Evolutionary conservation across 2,797 vertebrate genomes (phyloP).

Genomic region (Crocodylus rhombifer): DNA sequence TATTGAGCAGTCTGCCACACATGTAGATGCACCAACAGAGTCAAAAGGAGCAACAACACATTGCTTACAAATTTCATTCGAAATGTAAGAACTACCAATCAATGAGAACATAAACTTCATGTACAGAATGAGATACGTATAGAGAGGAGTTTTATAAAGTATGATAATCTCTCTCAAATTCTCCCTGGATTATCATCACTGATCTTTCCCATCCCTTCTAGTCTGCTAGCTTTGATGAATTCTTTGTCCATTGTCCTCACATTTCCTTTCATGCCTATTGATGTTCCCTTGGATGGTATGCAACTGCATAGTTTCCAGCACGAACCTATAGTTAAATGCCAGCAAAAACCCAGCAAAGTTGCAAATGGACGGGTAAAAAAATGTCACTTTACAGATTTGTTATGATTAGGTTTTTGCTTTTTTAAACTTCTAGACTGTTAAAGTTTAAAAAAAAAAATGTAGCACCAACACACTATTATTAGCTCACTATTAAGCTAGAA

Average conservation of each 20-base stretch:
- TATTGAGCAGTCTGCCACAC: too few species aligned
- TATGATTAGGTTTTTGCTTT: not conserved
- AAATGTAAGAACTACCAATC: not conserved
- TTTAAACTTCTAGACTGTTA: not conserved
- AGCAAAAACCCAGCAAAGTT: too few species aligned
- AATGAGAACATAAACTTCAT: not conserved
- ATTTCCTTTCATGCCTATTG: not conserved
- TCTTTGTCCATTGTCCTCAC: not conserved
- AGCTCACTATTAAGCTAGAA: not conserved
- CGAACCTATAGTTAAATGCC: not conserved
- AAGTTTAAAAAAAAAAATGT: not conserved
- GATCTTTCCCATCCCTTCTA: too few species aligned
- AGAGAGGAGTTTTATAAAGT: not conserved
- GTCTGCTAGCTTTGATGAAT: not conserved
- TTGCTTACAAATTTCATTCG: not conserved
- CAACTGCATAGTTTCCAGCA: not conserved
- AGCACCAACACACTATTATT: not conserved
- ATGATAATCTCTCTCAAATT: too few species aligned
- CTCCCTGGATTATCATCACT: too few species aligned
- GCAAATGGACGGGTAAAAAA: too few species aligned
- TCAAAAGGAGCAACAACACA: too few species aligned
- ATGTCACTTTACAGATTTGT: not conserved
- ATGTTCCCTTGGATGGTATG: not conserved
- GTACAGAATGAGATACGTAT: not conserved
- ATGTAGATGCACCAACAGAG: too few species aligned